Conservation (phyloP, 2,113 vertebrate genomes). For the Hippocampus barbouri region DNA sequence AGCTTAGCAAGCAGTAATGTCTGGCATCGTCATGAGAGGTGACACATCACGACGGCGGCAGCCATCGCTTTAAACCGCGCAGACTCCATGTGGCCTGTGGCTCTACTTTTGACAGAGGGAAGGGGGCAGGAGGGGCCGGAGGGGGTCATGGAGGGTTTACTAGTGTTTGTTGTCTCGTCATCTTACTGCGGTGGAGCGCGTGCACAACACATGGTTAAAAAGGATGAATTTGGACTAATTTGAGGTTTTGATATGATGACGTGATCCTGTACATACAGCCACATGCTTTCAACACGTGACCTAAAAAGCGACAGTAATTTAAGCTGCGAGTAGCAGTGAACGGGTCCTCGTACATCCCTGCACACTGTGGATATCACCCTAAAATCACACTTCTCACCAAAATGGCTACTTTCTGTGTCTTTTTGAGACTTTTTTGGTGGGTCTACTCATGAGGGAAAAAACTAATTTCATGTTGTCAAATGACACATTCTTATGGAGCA, state of each 20-base stretch:
- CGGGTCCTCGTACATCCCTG: too few species aligned
- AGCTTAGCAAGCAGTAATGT: slow-evolving; percentile 41
- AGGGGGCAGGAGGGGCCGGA: not conserved
- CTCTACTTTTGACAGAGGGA: slow-evolving; percentile 6
- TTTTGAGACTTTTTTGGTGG: not conserved
- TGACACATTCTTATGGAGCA: not conserved
- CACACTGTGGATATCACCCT: too few species aligned
- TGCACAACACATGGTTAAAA: not conserved
- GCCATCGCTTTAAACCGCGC: slow-evolving; percentile 31
- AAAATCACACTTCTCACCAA: not conserved
- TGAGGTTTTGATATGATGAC: too few species aligned
- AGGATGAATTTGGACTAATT: not conserved
- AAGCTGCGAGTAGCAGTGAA: too few species aligned
- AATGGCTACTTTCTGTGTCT: not conserved
- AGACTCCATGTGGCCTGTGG: slow-evolving; percentile 28
- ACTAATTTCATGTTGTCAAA: not conserved
- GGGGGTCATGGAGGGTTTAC: slow-evolving; percentile 6
- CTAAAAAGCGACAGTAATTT: too few species aligned
- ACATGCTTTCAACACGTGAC: too few species aligned
- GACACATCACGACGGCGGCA: slow-evolving; percentile 41
- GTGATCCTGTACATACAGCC: too few species aligned
- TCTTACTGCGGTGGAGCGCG: not conserved
- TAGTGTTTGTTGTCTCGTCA: not conserved
- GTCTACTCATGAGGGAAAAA: not conserved
- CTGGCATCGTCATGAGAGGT: slow-evolving; percentile 40